Conservation (phyloP, 1,140 invertebrate genomes). For the Tribolium castaneum region DNA sequence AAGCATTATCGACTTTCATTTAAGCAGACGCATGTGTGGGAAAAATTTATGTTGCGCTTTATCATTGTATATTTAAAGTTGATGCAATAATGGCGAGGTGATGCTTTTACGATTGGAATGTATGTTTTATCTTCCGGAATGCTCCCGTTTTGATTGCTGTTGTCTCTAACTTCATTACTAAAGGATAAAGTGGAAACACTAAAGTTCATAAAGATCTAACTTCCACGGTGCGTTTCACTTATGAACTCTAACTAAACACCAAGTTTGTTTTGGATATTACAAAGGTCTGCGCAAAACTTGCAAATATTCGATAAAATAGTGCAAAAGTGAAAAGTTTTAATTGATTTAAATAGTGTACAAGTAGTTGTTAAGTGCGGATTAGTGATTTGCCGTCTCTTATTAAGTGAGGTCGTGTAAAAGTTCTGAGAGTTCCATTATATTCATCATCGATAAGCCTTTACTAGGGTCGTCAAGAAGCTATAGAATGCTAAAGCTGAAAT, state of each 20-base stretch:
- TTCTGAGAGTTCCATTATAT: slow-evolving; percentile 36
- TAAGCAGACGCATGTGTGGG: not conserved
- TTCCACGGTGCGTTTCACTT: slow-evolving; percentile 42
- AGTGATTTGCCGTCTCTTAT: slow-evolving; percentile 22
- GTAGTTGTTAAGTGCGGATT: not conserved
- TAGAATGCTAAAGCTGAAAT: slow-evolving; percentile 26
- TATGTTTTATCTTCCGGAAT: slow-evolving; percentile 42
- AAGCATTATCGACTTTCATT: not conserved
- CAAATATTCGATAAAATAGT: slow-evolving; percentile 13
- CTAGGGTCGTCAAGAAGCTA: slow-evolving; percentile 24
- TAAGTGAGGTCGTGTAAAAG: slow-evolving; percentile 16
- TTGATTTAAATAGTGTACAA: not conserved
- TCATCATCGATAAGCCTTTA: slow-evolving; percentile 38
- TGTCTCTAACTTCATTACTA: slow-evolving; percentile 44
- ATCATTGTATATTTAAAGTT: not conserved
- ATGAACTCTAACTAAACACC: slow-evolving; percentile 38
- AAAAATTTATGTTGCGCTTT: not conserved
- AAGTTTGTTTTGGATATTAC: slow-evolving; percentile 38
- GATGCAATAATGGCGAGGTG: not conserved
- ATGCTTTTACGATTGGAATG: slow-evolving; percentile 18
- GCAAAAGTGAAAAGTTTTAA: slow-evolving; percentile 1
- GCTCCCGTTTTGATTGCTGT: slow-evolving; percentile 42
- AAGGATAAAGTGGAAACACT: slow-evolving; percentile 43
- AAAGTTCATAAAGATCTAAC: slow-evolving; percentile 44
- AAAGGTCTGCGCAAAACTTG: not conserved